phyloP scores from a whole-genome alignment of 2,888 invertebrate genomes.

The Alloplasta piceator region DNA sequence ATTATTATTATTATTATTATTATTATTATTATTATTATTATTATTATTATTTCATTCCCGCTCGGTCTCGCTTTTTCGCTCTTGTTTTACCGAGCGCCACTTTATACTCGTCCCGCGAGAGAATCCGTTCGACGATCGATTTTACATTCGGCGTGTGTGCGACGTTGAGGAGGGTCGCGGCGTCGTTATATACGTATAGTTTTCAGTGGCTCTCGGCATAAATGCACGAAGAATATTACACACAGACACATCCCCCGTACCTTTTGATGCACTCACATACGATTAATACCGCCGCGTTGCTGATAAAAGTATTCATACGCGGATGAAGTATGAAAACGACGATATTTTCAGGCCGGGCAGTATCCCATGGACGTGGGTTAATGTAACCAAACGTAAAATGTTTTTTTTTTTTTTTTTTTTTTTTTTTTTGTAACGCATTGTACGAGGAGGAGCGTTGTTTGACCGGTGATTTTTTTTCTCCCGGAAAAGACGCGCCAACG shows the following conservation, averaged over 20 bases:
- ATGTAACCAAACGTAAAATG: conserved; percentile 69
- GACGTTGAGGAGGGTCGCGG: conserved; percentile 78
- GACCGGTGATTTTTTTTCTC: conserved; percentile 34
- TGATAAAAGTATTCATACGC: background rate
- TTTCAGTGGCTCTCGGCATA: conserved; percentile 41
- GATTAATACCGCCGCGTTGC: background rate
- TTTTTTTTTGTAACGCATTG: too few relatives aligned
- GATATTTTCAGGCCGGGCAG: conserved; percentile 81
- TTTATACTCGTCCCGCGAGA: conserved; percentile 64
- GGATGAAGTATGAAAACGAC: conserved; percentile 44
- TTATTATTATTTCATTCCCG: conserved; percentile 23
- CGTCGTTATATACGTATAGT: conserved; percentile 44
- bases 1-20: too few relatives aligned
- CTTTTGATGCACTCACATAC: background rate
- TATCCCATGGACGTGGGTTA: conserved; percentile 65
- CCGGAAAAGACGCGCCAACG: conserved; percentile 51
- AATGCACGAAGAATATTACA: conserved; percentile 39
- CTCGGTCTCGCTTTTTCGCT: conserved; percentile 16
- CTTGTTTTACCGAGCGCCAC: conserved; percentile 45
- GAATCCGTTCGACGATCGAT: conserved; percentile 70
- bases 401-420: too few relatives aligned
- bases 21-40: too few relatives aligned
- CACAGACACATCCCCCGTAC: background rate
- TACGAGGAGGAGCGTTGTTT: too few relatives aligned
- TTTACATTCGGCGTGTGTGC: conserved; percentile 68